A percentile compares a stretch with the other conserved stretches of the same genome.
Evolutionary conservation across 2,888 invertebrate species (phyloP).

Genomic region (Synergus itoensis): DNA sequence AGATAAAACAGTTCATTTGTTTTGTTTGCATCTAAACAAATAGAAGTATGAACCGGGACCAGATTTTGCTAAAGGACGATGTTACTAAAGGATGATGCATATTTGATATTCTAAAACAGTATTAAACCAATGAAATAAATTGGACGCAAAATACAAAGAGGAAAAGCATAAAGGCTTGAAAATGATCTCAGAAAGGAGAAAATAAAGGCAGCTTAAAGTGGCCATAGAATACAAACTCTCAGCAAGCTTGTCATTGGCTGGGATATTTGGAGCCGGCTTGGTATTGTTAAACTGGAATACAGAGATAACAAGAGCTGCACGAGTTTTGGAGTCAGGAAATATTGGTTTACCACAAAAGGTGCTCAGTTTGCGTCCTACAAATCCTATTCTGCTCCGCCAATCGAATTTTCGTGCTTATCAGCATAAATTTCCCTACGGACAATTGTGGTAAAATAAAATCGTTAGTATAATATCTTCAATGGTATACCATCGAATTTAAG

Average conservation of each 20-base stretch:
- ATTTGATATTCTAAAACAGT: neutral
- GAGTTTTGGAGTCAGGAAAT: constrained; percentile 27
- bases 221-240: neutral
- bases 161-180: neutral
- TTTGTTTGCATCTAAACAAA: too few relatives aligned
- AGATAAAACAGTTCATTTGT: too few relatives aligned
- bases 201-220: constrained; percentile 1
- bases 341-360: constrained; percentile 39
- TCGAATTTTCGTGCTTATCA: constrained; percentile 2
- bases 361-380: neutral
- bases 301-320: constrained; percentile 31
- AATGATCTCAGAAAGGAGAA: neutral
- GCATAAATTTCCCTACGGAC: neutral
- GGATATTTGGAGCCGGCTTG: neutral
- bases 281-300: constrained; percentile 10
- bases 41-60: too few relatives aligned
- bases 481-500: neutral
- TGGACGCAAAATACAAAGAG: neutral
- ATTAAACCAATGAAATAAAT: neutral
- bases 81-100: neutral
- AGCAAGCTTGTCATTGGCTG: constrained; percentile 3
- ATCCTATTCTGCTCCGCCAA: neutral
- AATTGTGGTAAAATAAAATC: constrained; percentile 26
- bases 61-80: neutral
- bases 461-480: neutral